These are phyloP conservation scores for Megalopta genalis DNA, from an alignment of 1,140 invertebrate species.

Conservation along the genomic window DNA sequence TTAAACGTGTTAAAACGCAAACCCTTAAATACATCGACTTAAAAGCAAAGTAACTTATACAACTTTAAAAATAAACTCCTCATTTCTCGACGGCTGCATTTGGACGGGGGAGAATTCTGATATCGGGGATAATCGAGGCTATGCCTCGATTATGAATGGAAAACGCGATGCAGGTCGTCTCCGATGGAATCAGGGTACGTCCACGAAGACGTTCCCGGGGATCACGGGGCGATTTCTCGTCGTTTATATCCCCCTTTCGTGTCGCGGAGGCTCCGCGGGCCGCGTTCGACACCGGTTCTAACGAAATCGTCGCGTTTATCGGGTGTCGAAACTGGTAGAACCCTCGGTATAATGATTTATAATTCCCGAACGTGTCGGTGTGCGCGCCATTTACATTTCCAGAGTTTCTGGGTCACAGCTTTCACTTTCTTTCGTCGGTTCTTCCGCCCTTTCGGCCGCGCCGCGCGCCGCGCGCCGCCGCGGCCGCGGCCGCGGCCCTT, in stretches of 20 bases:
- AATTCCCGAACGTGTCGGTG: constrained; percentile 44
- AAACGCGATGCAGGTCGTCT: background rate
- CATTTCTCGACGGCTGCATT: no score
- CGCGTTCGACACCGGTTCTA: background rate
- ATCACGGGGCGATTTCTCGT: background rate
- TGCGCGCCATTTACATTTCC: constrained; percentile 61
- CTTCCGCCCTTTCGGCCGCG: constrained; percentile 55
- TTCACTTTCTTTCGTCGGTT: constrained; percentile 69
- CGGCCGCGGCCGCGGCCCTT: constrained; percentile 39
- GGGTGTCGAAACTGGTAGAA: constrained; percentile 30
- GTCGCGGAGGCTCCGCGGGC: background rate
- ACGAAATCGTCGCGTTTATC: constrained; percentile 31
- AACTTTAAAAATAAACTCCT: no score
- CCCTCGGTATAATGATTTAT: constrained; percentile 45
- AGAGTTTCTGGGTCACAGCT: constrained; percentile 70
- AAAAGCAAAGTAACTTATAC: no score
- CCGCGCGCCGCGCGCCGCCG: background rate
- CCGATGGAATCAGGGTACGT: background rate
- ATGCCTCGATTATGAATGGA: no score
- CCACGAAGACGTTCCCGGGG: constrained; percentile 5
- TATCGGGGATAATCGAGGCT: no score
- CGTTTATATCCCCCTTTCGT: background rate
- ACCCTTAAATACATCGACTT: no score
- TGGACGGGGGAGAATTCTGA: no score
- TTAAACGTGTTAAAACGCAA: no score